Evolutionary conservation across 2,888 invertebrate species (phyloP).

Genomic region (Heterodera filipjevi): DNA sequence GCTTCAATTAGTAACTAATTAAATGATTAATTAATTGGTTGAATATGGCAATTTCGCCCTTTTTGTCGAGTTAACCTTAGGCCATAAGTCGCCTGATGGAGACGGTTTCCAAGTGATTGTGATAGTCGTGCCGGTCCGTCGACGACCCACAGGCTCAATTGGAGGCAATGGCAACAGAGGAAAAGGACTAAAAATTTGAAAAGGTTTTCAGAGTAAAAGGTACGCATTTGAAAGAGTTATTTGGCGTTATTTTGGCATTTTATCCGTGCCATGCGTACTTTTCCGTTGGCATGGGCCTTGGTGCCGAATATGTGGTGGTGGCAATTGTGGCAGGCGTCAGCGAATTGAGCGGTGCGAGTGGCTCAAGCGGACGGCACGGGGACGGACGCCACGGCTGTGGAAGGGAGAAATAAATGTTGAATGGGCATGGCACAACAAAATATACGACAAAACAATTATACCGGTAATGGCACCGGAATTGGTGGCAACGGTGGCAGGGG

Average conservation of each 20-base stretch:
- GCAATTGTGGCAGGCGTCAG: background rate
- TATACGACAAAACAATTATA: no score
- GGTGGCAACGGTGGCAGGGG: conserved; percentile 10
- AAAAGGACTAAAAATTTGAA: background rate
- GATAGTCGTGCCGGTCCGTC: background rate
- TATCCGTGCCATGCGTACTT: background rate
- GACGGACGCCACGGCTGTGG: background rate
- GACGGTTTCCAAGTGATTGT: conserved; percentile 9
- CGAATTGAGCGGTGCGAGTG: background rate
- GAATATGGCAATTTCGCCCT: no score
- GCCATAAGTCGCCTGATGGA: background rate
- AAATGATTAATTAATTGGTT: no score
- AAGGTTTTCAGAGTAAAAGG: background rate
- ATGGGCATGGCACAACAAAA: background rate
- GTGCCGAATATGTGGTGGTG: conserved; percentile 6
- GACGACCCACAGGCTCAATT: background rate
- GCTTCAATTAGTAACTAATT: no score
- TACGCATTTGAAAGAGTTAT: no score
- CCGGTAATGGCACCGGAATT: background rate
- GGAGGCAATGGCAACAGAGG: background rate
- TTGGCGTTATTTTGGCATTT: background rate
- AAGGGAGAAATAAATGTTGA: background rate
- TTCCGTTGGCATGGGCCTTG: background rate
- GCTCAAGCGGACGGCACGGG: background rate
- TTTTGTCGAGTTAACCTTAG: background rate